Base-by-base conservation (phyloP, 2,797 vertebrate genomes). In the Lepus oiostolus region DNA sequence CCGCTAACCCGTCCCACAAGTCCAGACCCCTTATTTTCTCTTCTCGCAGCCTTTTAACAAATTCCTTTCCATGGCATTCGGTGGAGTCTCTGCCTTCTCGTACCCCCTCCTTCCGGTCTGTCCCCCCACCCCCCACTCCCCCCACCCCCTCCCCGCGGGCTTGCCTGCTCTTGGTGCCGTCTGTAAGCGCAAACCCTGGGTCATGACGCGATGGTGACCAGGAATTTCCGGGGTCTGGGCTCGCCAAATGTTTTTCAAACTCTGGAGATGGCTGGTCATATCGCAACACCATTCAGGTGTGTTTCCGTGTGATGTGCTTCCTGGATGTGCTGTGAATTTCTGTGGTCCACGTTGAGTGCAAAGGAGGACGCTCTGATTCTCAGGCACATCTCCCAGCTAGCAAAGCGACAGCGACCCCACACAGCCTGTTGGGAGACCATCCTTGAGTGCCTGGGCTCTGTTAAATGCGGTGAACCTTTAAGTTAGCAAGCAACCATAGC, bases 331-430 rank as follows among this genome's bases (percentile, higher is more conserved):
- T 65, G 10, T 22, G 24, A 79, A 62, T 62, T 60, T 76, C 10
- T 83, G 3, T 90, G 85, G 82, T 89, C 70, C 60, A 22, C 62
- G 32, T 13, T 85, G 62, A 74, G 30, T 81, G 4, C 21, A 80
- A 71, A 86, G 32, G 76, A 74, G 60, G 26, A 52, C 19, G 21
- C 77, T 85, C 74, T 8, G 47, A 16, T 83, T 90, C 95, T 84
- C 67, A 85, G 17, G 24, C 24, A 4, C 19, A 0, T 52, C 19
- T 67, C 52, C 5, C 82, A 82, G 58, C 74, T 83, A 24, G 83
- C 72, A 68, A 81, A 81, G 38, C 28, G 4, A 14, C 14, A 16
- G 1, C 93, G 65, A 22, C 52, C 35, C 4, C 30, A 67, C 65
- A 42, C 13, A 4, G 71, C 26, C 0, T 22, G 17, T 16, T 58